These are phyloP conservation scores for Galerucella calmariensis DNA, from an alignment of 2,888 invertebrate species.

Conservation along the genomic window DNA sequence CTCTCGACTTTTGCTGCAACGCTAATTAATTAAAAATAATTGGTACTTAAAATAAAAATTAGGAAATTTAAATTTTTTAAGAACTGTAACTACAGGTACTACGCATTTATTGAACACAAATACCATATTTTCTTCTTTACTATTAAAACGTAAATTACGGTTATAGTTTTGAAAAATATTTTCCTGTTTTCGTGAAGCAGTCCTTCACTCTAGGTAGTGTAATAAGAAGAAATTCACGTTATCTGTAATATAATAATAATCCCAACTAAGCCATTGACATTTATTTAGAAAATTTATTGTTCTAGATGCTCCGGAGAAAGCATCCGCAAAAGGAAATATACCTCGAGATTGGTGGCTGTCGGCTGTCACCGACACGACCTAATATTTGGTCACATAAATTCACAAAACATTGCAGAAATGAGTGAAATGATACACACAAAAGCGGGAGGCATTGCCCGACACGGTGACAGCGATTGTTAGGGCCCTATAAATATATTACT, in stretches of 20 bases:
- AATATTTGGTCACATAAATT: conserved; percentile 70
- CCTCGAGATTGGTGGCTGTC: conserved; percentile 50
- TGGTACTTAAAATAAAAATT: too few relatives aligned
- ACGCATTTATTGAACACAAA: background rate
- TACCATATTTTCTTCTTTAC: background rate
- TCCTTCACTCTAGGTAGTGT: conserved; percentile 2
- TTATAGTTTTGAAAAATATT: background rate
- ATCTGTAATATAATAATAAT: conserved; percentile 51
- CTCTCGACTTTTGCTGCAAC: too few relatives aligned
- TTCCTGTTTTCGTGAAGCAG: background rate
- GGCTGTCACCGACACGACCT: conserved; percentile 63
- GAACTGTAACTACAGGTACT: too few relatives aligned
- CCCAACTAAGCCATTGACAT: conserved; percentile 62
- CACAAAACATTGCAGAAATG: conserved; percentile 67
- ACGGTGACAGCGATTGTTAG: conserved; percentile 52
- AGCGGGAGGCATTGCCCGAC: conserved; percentile 45
- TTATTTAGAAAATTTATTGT: conserved; percentile 62
- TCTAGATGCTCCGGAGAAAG: conserved; percentile 51
- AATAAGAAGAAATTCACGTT: conserved; percentile 32
- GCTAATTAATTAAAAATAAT: too few relatives aligned
- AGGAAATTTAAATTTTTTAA: too few relatives aligned
- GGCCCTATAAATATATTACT: conserved; percentile 65
- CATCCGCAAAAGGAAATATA: conserved; percentile 58
- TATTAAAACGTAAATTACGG: background rate
- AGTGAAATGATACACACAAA: conserved; percentile 60